Evolutionary conservation across 2,113 vertebrate genomes (phyloP).

Genomic region (Anoplopoma fimbria): DNA sequence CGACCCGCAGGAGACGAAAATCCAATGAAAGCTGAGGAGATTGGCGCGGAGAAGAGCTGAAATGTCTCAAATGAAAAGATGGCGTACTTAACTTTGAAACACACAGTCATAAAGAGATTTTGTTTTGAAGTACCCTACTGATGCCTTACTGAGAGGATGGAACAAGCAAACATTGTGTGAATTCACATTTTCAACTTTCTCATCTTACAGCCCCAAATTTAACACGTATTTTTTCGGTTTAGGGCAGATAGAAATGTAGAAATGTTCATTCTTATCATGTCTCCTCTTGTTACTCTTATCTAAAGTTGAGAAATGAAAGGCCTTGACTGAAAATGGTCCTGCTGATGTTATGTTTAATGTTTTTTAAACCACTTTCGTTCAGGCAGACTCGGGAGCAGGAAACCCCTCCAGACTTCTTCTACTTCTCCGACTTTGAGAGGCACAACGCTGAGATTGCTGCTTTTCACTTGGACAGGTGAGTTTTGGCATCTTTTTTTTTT

Average conservation of each 20-base stretch:
- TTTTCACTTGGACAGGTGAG: constrained; percentile 97
- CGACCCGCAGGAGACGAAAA: constrained; percentile 25
- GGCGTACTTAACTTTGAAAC: neutral
- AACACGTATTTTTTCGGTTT: neutral
- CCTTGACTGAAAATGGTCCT: neutral
- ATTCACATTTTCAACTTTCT: neutral
- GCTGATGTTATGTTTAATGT: neutral
- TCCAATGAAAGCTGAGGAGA: constrained; percentile 21
- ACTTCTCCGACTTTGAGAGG: constrained; percentile 98
- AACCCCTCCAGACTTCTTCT: constrained; percentile 98
- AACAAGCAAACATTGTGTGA: neutral
- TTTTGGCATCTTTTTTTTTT: neutral
- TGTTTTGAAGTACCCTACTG: neutral
- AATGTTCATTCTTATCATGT: neutral
- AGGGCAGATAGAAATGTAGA: neutral
- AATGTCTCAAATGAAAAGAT: constrained; percentile 17
- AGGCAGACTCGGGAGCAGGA: constrained; percentile 97
- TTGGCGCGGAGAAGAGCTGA: neutral
- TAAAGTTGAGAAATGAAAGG: neutral
- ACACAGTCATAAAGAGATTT: neutral
- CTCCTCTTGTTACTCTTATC: neutral
- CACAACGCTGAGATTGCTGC: constrained; percentile 98
- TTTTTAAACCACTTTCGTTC: constrained; percentile 31
- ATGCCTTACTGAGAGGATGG: neutral
- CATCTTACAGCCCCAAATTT: neutral